Evolutionary conservation across 2,888 invertebrate species (phyloP).

Genomic region (Eilema depressum): DNA sequence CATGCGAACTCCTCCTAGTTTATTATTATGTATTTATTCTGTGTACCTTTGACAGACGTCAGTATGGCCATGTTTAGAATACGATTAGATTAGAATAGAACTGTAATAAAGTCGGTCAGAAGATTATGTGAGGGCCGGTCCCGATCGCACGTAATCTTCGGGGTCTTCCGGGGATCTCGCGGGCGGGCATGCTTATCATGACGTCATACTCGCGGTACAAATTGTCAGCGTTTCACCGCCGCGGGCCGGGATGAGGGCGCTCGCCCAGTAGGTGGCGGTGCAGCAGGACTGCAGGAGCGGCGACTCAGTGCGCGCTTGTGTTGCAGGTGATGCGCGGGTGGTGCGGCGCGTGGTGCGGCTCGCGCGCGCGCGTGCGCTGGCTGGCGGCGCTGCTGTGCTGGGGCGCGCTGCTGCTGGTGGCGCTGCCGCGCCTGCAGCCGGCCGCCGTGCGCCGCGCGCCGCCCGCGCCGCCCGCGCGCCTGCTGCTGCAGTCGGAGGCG

Average conservation of each 20-base stretch:
- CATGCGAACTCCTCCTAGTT: no score
- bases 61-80: background rate
- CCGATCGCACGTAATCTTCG: background rate
- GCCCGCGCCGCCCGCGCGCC: constrained; percentile 55
- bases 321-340: constrained; percentile 80
- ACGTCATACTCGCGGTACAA: constrained; percentile 10
- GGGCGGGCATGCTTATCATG: constrained; percentile 8
- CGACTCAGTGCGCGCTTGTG: no score
- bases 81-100: background rate
- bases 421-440: constrained; percentile 70
- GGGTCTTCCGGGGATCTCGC: background rate
- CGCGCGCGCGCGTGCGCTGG: constrained; percentile 74
- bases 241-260: constrained; percentile 11
- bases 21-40: background rate
- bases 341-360: constrained; percentile 65
- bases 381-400: constrained; percentile 78
- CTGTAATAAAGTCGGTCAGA: background rate
- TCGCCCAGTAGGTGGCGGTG: background rate
- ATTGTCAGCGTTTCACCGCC: background rate
- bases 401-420: constrained; percentile 73
- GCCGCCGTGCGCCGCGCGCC: constrained; percentile 54
- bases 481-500: constrained; percentile 66
- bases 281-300: no score
- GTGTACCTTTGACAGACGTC: constrained; percentile 4
- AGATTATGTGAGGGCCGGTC: constrained; percentile 7